These are phyloP conservation scores for Macaria notata DNA, from an alignment of 2,888 invertebrate species.

Conservation along the genomic window DNA sequence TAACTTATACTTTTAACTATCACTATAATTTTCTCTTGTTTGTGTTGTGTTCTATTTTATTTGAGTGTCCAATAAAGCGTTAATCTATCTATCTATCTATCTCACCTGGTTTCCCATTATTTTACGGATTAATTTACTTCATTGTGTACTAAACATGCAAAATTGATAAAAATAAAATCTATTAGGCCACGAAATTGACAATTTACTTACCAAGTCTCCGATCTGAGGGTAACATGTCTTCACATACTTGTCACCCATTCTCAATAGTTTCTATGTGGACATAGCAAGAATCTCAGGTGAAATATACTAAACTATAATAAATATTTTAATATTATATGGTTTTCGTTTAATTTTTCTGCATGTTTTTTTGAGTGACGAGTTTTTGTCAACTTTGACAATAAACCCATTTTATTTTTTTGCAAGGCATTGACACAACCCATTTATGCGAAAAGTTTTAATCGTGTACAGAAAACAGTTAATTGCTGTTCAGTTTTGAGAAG, in stretches of 20 bases:
- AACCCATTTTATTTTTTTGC: not conserved
- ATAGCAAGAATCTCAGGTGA: constrained; percentile 1
- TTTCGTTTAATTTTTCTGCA: constrained; percentile 1
- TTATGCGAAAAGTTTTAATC: too few relatives aligned
- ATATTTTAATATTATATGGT: constrained; percentile 3
- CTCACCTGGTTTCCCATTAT: too few relatives aligned
- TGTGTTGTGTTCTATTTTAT: too few relatives aligned
- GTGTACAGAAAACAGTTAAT: too few relatives aligned
- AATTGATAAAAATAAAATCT: too few relatives aligned
- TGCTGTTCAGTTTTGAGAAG: too few relatives aligned
- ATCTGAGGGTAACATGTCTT: constrained; percentile 29
- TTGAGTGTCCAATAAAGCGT: too few relatives aligned
- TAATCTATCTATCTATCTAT: too few relatives aligned
- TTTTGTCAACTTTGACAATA: not conserved
- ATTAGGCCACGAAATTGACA: not conserved
- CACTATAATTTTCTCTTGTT: too few relatives aligned
- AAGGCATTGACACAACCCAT: not conserved
- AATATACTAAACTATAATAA: not conserved
- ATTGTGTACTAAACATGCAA: too few relatives aligned
- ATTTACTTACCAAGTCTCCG: constrained; percentile 23
- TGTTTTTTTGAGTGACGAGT: not conserved
- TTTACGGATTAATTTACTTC: not conserved
- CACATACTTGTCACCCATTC: constrained; percentile 26
- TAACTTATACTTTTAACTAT: too few relatives aligned
- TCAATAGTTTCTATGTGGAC: constrained; percentile 11